phyloP scores from a whole-genome alignment of 1,140 invertebrate species.

The Cataglyphis hispanica region DNA sequence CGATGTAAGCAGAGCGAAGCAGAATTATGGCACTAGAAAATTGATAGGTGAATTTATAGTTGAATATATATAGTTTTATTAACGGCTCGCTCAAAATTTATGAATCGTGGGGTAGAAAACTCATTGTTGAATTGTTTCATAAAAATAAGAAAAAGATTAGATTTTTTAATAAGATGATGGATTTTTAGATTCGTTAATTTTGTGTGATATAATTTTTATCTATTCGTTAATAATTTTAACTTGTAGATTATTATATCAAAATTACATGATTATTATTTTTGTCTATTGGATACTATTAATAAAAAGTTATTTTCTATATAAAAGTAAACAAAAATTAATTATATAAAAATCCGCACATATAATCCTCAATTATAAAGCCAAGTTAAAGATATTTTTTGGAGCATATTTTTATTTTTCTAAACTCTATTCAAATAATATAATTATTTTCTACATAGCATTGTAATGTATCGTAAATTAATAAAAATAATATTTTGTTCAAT shows the following conservation, averaged over 20 bases:
- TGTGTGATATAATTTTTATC: not conserved
- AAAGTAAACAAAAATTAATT: not conserved
- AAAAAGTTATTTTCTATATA: not conserved
- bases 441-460: not conserved
- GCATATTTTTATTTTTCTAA: not conserved
- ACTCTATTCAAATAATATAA: not conserved
- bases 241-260: not conserved
- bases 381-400: not conserved
- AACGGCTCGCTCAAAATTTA: not conserved
- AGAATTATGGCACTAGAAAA: constrained; percentile 12
- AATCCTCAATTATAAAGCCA: not conserved
- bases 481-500: not conserved
- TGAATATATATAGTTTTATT: constrained; percentile 48
- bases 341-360: not conserved
- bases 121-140: constrained; percentile 1
- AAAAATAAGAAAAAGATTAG: not conserved
- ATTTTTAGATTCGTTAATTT: not conserved
- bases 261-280: not conserved
- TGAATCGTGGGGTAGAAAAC: constrained; percentile 12
- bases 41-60: not conserved
- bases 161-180: not conserved
- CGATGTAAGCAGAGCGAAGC: not conserved
- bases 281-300: not conserved
- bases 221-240: not conserved
- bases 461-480: not conserved